Percentiles rank a stretch among this genome's conserved stretches.
Evolutionary conservation across 2,888 invertebrate species (phyloP).

Genomic region (Chrysolina haemoptera): DNA sequence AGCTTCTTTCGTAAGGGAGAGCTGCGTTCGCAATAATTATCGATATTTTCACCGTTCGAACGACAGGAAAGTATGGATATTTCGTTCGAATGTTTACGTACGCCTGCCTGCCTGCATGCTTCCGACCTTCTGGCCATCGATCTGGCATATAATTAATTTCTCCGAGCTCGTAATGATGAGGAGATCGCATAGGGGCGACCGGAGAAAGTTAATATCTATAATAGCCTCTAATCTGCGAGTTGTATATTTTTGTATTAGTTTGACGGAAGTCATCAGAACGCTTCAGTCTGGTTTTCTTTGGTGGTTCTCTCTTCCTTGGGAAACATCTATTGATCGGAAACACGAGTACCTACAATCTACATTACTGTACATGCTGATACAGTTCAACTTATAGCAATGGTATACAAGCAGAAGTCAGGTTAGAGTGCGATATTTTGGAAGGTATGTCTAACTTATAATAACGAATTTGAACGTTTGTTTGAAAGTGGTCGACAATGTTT

Average conservation of each 20-base stretch:
- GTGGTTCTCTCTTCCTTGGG: no score
- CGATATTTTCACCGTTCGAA: constrained; percentile 26
- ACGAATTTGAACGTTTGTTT: no score
- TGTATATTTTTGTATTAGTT: background rate
- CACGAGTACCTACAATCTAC: no score
- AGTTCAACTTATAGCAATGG: no score
- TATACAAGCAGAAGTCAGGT: no score
- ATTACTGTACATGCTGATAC: no score
- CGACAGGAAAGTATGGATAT: constrained; percentile 34
- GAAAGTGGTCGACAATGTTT: no score
- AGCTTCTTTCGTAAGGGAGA: background rate
- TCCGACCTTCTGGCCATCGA: constrained; percentile 60
- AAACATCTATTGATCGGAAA: no score
- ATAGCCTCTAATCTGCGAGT: background rate
- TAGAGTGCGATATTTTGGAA: no score
- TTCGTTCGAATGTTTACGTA: constrained; percentile 34
- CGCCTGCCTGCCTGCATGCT: constrained; percentile 50
- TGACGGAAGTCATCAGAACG: background rate
- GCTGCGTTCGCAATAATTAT: constrained; percentile 27
- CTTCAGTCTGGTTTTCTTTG: background rate
- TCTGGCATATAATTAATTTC: constrained; percentile 62
- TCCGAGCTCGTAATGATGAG: constrained; percentile 45
- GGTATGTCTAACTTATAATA: no score
- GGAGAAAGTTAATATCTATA: background rate
- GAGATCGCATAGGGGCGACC: constrained; percentile 25